phyloP scores from a whole-genome alignment of 2,888 invertebrate genomes.

The Gandaritis pyraliata region DNA sequence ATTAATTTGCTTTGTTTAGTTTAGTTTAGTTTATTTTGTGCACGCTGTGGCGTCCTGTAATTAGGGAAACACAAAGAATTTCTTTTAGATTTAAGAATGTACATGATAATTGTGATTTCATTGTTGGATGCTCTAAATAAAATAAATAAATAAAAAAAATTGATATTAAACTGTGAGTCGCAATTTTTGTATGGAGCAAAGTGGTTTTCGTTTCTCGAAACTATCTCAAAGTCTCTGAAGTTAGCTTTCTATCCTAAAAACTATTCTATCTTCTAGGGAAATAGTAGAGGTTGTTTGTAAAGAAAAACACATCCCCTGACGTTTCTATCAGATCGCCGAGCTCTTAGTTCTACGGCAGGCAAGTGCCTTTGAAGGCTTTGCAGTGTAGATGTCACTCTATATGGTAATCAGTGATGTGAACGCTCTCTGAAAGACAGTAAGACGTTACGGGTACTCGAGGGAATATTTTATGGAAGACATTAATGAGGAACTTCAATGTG shows the following conservation, averaged over 20 bases:
- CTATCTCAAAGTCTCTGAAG: too few species aligned
- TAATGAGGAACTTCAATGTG: slow-evolving; percentile 44
- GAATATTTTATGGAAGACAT: slow-evolving; percentile 51
- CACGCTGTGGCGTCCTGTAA: too few species aligned
- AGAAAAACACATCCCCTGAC: slow-evolving; percentile 8
- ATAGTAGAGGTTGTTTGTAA: neutral
- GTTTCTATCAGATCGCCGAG: slow-evolving; percentile 33
- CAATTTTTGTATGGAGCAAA: too few species aligned
- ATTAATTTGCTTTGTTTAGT: too few species aligned
- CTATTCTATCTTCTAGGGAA: neutral
- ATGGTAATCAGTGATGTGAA: slow-evolving; percentile 57
- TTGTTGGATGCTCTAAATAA: too few species aligned
- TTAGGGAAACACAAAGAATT: too few species aligned
- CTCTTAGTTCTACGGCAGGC: slow-evolving; percentile 36
- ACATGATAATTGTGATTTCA: too few species aligned
- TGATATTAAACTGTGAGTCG: too few species aligned
- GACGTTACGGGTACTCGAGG: slow-evolving; percentile 44
- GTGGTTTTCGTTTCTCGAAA: too few species aligned
- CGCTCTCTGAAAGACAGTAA: slow-evolving; percentile 44
- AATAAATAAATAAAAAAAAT: too few species aligned
- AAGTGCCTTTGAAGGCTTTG: slow-evolving; percentile 51
- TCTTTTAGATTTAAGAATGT: too few species aligned
- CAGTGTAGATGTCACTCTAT: slow-evolving; percentile 65
- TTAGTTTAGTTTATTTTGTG: too few species aligned
- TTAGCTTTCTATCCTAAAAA: neutral